Evolutionary conservation across 2,888 invertebrate genomes (phyloP), one percentile per base, ranked within the genome.

Genomic region (Alloscopus bannaensis): DNA sequence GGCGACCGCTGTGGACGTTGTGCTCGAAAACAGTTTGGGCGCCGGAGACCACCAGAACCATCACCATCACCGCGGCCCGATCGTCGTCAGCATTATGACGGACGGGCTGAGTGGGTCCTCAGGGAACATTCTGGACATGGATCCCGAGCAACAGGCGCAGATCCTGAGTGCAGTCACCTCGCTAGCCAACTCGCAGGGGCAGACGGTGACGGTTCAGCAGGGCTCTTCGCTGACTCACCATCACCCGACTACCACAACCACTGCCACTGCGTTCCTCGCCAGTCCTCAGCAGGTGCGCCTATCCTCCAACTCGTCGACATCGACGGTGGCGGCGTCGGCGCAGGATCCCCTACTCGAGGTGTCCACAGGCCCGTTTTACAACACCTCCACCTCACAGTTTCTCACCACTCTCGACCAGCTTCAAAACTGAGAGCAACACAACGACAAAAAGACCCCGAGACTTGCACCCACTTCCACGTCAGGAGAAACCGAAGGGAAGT

Each of bases 81-180:
- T 81, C 3, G 81, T 81, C 8, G 81, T 81, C 6, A 77, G 77
- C 64, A 76, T 81, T 57, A 77, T 81, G 13, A 77, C 72, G 6
- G 75, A 76, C 26, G 81, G 76, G 8, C 36, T 57, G 16, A 59
- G 71, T 36, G 72, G 71, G 2, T 31, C 72, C 18, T 29, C 77
- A 2, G 40, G 50, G 13, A 72, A 72, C 22, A 66, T 77, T n/a
- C 62, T 81, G 2, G 71, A 81, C 8, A 52, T 81, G 50, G 64
- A 66, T 42, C 60, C 70, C 13, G 81, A 81, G n/a, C 62, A 77
- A 40, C 81, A 81, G 45, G 65, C 55, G 1, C 81, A 76, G 65
- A 22, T 77, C 29, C 50, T 77, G 40, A 81, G 71, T 62, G 76
- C 69, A 3, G 73, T 73, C 26, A 60, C 59, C 60, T 60, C 69